Base-by-base conservation (phyloP, 64 coral and sea anemone species). In the Dendrophyllia cribrosa region DNA sequence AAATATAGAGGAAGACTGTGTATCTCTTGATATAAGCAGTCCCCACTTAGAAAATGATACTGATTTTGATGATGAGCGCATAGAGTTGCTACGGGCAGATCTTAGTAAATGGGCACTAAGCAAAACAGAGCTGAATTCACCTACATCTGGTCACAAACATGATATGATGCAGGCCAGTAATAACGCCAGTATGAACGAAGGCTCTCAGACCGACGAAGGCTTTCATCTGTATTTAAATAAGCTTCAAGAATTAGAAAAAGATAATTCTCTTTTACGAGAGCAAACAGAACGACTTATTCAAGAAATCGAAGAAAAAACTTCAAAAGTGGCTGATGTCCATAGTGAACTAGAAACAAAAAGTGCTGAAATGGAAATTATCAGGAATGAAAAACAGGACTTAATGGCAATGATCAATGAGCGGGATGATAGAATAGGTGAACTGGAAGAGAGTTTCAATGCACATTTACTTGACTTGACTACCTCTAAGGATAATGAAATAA, bases 181-280 rank as follows among this genome's bases (percentile, higher is more conserved):
- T 12, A 80, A 23, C 5, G 58, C 73, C 22, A 80, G 84, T 80
- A 59, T 93, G 34, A 87, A 88, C 25, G 75, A 82, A 45, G 25
- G 79, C 17, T 73, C 65, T 13, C 51, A 88, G 43, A 81, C 66
- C n/a, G 75, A 93, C 64, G 55, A 82, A 88, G 43, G 75, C 6
- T 88, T 65, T 58, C 60, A 74, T 1, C 43, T 70, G 6, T 82
- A 88, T 79, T 71, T 86, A 51, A 69, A 70, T 16, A 88, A 69
- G 48, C 24, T 94, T 56, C 66, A 79, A 24, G 87, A 91, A 48
- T 58, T 97, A 20, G 82, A 94, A 61, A 74, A 87, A 26, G 92
- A 91, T 17, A 97, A 97, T 15, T 97, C 95, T 69, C 59, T 88
- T 10, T 26, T 97, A 16, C 65, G 88, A 91, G 92, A 91, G 21